These are phyloP conservation scores for Gymnocephalus cernua DNA, from an alignment of 2,113 vertebrate species.

Conservation along the genomic window DNA sequence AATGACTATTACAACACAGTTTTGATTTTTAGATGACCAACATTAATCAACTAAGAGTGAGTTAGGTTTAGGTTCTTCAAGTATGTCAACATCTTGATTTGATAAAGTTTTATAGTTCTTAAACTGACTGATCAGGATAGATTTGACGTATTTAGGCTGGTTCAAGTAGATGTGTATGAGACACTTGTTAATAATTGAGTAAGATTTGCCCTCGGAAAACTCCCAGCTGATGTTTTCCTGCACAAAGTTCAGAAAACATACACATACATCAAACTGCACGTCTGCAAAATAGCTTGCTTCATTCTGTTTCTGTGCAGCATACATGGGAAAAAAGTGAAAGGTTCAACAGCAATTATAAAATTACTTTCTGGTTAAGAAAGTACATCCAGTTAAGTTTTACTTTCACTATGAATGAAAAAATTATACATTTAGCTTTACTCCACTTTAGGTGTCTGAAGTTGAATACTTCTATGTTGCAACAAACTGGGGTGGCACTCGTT, in stretches of 20 bases:
- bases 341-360: neutral
- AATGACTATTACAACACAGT: neutral
- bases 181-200: neutral
- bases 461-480: neutral
- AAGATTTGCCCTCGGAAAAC: neutral
- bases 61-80: neutral
- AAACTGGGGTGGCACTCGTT: neutral
- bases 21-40: neutral
- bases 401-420: neutral
- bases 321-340: neutral
- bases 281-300: neutral
- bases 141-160: neutral
- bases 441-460: neutral
- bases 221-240: slow-evolving; percentile 15
- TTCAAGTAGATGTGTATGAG: neutral
- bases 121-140: neutral
- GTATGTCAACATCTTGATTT: neutral
- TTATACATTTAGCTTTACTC: neutral
- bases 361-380: neutral
- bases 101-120: neutral
- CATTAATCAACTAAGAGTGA: neutral
- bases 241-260: neutral
- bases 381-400: neutral
- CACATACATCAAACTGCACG: neutral
- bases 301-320: neutral